Evolutionary conservation across 2,113 vertebrate genomes (phyloP).

Genomic region (Calonectris borealis): DNA sequence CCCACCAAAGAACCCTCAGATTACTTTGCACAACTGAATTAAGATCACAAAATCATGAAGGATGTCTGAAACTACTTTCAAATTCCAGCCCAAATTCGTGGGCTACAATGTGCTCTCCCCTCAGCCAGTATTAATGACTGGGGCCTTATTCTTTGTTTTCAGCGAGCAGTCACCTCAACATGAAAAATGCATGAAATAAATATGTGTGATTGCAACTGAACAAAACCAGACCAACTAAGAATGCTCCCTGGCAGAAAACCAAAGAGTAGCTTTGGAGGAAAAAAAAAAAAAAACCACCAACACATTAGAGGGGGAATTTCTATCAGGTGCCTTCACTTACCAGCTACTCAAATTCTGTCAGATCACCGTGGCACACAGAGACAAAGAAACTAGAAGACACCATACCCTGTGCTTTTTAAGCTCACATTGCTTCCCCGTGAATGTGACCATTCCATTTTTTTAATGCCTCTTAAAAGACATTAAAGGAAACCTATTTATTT

Average conservation of each 20-base stretch:
- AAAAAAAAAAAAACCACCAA: neutral
- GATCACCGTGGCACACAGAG: neutral
- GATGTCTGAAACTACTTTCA: neutral
- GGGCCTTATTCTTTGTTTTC: neutral
- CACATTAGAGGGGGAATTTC: neutral
- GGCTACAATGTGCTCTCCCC: neutral
- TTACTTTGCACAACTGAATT: neutral
- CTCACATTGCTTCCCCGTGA: neutral
- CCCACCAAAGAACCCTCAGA: neutral
- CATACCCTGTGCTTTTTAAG: neutral
- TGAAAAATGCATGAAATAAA: neutral
- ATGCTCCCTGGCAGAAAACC: neutral
- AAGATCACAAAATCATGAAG: neutral
- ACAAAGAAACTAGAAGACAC: neutral
- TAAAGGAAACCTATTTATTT: neutral
- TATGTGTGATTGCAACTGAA: neutral
- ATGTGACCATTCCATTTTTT: neutral
- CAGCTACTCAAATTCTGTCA: neutral
- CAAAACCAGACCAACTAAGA: neutral
- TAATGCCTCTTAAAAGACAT: neutral
- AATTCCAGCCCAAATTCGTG: neutral
- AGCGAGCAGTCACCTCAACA: neutral
- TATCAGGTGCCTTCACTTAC: neutral
- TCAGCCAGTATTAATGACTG: neutral
- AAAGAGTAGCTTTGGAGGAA: neutral